A percentile compares a stretch with the other conserved stretches of the same genome.
These are phyloP conservation scores for Mesoligia furuncula DNA, from an alignment of 2,888 invertebrate species.

Conservation along the genomic window DNA sequence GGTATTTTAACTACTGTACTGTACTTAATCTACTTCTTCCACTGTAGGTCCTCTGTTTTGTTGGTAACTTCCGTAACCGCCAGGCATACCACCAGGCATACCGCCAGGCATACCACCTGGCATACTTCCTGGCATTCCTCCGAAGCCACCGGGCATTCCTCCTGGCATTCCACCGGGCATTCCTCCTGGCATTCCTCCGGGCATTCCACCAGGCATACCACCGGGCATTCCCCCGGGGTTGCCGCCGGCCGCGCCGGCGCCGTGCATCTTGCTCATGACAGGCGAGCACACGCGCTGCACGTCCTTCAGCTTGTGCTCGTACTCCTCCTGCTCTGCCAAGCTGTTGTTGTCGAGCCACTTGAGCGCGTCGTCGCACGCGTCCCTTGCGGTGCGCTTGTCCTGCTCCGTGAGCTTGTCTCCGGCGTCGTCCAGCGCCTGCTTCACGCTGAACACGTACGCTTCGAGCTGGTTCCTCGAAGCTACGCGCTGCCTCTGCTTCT, in stretches of 20 bases:
- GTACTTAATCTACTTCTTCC: conserved; percentile 79
- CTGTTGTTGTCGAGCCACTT: conserved; percentile 93
- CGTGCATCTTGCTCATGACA: conserved; percentile 90
- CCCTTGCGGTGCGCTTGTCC: conserved; percentile 90
- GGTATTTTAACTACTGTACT: neutral
- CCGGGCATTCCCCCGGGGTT: conserved; percentile 21
- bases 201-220: conserved; percentile 9
- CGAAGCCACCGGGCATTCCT: conserved; percentile 44
- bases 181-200: conserved; percentile 41
- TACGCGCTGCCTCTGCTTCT: conserved; percentile 92
- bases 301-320: conserved; percentile 91
- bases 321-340: conserved; percentile 92
- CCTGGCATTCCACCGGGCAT: neutral
- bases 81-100: conserved; percentile 19
- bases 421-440: conserved; percentile 92
- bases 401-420: conserved; percentile 90
- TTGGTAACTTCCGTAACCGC: conserved; percentile 50
- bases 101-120: conserved; percentile 9
- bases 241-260: conserved; percentile 76
- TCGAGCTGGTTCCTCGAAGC: conserved; percentile 93
- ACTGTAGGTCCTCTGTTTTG: conserved; percentile 77
- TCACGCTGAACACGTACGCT: conserved; percentile 92
- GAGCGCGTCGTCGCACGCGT: conserved; percentile 91
- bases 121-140: conserved; percentile 49
- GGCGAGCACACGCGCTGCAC: conserved; percentile 91